Percentiles rank a stretch among this genome's conserved stretches.
Conservation (phyloP, 2,113 vertebrate genomes). For the Cryptomyrus ogoouensis region DNA sequence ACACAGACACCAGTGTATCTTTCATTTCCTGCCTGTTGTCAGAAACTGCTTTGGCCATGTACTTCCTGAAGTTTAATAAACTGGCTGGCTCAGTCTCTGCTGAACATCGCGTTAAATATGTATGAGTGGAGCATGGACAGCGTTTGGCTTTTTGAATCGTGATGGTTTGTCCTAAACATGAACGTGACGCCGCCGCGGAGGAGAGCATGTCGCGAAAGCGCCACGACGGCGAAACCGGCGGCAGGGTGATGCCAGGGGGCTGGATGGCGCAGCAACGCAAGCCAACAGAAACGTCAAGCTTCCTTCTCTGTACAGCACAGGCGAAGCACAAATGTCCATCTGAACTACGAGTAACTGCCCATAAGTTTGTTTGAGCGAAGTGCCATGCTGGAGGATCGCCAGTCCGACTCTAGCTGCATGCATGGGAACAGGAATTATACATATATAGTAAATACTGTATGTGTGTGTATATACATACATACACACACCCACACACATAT, state of each 20-base stretch:
- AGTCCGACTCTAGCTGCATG: neutral
- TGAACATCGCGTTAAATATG: constrained; percentile 8
- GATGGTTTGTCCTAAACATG: neutral
- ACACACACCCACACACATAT: too few relatives aligned
- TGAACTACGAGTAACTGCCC: neutral
- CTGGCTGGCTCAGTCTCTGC: neutral
- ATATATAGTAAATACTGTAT: neutral
- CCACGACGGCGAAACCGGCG: neutral
- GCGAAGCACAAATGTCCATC: neutral
- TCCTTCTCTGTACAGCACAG: neutral
- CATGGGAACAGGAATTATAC: neutral
- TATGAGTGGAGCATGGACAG: neutral
- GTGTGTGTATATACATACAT: neutral
- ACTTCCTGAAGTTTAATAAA: constrained; percentile 8
- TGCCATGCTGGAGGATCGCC: neutral
- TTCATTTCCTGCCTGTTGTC: constrained; percentile 14
- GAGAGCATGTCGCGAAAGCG: neutral
- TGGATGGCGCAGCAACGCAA: neutral
- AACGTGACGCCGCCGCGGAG: neutral
- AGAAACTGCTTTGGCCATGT: neutral
- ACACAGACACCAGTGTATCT: neutral
- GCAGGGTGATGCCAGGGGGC: neutral
- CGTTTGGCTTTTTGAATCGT: neutral
- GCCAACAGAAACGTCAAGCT: neutral
- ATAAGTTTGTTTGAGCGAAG: neutral